Conservation (phyloP, 1,140 invertebrate species). For the Ceratina calcarata region DNA sequence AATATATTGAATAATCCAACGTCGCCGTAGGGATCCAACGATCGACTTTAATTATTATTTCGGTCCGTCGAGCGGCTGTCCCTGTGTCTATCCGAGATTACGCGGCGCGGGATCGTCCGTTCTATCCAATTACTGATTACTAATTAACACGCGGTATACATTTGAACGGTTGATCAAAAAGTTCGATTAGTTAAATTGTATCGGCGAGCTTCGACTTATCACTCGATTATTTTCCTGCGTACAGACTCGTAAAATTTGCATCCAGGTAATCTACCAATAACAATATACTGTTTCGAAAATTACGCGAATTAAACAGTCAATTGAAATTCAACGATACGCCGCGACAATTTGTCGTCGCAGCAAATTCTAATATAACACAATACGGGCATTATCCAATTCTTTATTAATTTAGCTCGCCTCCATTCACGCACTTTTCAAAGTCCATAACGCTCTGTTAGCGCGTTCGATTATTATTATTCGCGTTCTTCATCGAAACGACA, state of each 20-base stretch:
- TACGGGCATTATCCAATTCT: not conserved
- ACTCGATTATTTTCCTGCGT: not conserved
- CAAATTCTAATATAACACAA: not conserved
- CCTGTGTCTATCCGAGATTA: not conserved
- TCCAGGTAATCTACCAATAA: not conserved
- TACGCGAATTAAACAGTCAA: not conserved
- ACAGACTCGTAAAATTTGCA: not conserved
- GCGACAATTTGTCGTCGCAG: not conserved
- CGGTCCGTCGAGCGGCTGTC: conserved; percentile 39
- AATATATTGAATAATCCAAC: conserved; percentile 55
- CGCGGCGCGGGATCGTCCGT: conserved; percentile 35
- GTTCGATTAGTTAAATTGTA: conserved; percentile 8
- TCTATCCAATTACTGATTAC: not conserved
- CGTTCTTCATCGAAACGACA: not conserved
- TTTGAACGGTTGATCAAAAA: not conserved
- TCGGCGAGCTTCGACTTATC: too few species aligned
- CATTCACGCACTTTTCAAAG: conserved; percentile 12
- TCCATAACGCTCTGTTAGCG: not conserved
- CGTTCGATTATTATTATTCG: conserved; percentile 5
- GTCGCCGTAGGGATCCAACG: conserved; percentile 59
- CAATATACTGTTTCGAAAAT: not conserved
- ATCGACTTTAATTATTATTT: conserved; percentile 60
- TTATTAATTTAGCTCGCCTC: not conserved
- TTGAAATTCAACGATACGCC: not conserved
- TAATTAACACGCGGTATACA: not conserved